These are phyloP conservation scores for Rhineura floridana DNA, from an alignment of 2,113 vertebrate genomes.

Conservation along the genomic window DNA sequence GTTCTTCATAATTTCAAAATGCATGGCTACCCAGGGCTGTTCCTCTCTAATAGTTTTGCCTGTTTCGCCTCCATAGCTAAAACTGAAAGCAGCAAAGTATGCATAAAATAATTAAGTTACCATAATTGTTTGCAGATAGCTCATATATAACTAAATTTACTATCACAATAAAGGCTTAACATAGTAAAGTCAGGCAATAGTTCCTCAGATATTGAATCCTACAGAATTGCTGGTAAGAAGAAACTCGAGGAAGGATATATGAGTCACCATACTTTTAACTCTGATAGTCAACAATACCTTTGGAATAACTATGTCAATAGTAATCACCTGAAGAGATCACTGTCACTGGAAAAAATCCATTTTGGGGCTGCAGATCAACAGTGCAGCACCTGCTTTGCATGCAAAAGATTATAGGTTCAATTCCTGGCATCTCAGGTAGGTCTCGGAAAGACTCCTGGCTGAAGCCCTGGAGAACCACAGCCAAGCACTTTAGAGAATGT, in stretches of 20 bases:
- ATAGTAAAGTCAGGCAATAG: neutral
- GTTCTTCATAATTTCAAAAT: neutral
- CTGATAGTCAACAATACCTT: neutral
- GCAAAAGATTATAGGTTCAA: too few species aligned
- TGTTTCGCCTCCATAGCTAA: neutral
- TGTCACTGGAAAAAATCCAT: neutral
- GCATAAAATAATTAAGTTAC: constrained; percentile 27
- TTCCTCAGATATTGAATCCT: neutral
- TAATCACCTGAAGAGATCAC: neutral
- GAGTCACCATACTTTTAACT: neutral
- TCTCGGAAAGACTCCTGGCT: neutral
- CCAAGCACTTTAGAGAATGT: too few species aligned
- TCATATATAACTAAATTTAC: constrained; percentile 43
- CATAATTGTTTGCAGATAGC: constrained; percentile 38
- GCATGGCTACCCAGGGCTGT: constrained; percentile 3
- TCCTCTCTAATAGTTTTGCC: too few species aligned
- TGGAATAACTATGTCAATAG: neutral
- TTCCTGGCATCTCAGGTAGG: too few species aligned
- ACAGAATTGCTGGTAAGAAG: neutral
- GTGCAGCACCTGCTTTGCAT: too few species aligned
- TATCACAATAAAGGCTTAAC: constrained; percentile 25
- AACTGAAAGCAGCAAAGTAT: constrained; percentile 19
- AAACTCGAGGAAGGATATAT: neutral
- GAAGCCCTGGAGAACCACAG: neutral
- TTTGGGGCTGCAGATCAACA: neutral